Conservation (phyloP, 2,888 invertebrate species). For the Pecten maximus region DNA sequence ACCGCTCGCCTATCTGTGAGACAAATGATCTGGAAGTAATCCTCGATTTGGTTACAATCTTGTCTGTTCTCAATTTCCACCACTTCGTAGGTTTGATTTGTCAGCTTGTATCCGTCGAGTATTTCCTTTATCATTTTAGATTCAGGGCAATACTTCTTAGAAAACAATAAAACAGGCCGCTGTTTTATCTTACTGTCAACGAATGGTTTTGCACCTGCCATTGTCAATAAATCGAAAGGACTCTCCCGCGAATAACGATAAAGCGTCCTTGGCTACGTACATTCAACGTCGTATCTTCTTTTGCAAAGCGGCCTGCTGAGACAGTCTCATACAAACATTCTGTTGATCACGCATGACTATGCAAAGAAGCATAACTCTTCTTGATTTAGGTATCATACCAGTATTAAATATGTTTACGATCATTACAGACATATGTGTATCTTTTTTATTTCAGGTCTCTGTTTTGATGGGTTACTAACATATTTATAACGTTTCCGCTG, state of each 20-base stretch:
- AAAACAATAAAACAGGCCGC: constrained; percentile 77
- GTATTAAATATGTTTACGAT: too few relatives aligned
- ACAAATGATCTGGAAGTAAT: constrained; percentile 80
- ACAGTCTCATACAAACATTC: background rate
- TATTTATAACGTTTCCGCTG: too few relatives aligned
- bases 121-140: constrained; percentile 68
- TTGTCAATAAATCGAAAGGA: constrained; percentile 51
- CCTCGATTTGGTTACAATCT: constrained; percentile 80
- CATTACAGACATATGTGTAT: too few relatives aligned
- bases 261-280: constrained; percentile 16
- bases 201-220: constrained; percentile 77
- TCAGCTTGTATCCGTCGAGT: constrained; percentile 69
- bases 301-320: background rate
- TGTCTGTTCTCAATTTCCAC: constrained; percentile 80
- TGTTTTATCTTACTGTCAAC: constrained; percentile 78
- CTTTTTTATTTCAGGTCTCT: too few relatives aligned
- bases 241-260: background rate
- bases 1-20: constrained; percentile 78
- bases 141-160: constrained; percentile 76
- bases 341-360: background rate
- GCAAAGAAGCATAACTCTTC: background rate
- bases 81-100: constrained; percentile 71
- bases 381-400: background rate
- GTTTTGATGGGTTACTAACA: too few relatives aligned
- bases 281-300: background rate